Evolutionary conservation across 2,888 invertebrate species (phyloP).

Genomic region (Baccha elongata): DNA sequence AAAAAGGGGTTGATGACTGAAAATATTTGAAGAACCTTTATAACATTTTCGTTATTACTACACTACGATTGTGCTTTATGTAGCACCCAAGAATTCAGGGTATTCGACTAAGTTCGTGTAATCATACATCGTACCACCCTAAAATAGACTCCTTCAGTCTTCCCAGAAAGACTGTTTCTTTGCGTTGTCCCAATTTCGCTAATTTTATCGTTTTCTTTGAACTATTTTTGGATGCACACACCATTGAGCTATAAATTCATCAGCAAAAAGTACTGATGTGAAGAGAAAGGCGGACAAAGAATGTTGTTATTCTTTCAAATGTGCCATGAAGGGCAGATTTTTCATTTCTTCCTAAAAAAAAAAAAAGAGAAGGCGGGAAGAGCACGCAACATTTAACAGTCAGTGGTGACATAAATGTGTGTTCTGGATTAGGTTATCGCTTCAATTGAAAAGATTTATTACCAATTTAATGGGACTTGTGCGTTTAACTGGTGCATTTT

Average conservation of each 20-base stretch:
- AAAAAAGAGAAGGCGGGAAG: conserved; percentile 1
- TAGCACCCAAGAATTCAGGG: conserved; percentile 33
- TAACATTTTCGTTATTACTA: not conserved
- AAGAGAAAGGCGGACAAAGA: conserved; percentile 20
- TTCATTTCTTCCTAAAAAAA: not conserved
- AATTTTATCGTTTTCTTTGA: conserved; percentile 33
- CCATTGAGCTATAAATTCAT: conserved; percentile 24
- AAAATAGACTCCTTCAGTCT: conserved; percentile 44
- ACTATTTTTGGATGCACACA: conserved; percentile 38
- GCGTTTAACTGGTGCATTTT: conserved; percentile 34
- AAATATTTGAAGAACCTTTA: conserved; percentile 29
- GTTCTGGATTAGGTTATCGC: conserved; percentile 62
- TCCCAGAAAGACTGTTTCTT: conserved; percentile 3
- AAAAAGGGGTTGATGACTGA: conserved; percentile 22
- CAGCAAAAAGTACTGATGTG: conserved; percentile 2
- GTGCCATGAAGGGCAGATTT: conserved; percentile 30
- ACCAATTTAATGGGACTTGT: conserved; percentile 60
- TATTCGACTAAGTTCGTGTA: conserved; percentile 35
- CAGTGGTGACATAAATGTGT: conserved; percentile 40
- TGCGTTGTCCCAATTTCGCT: conserved; percentile 54
- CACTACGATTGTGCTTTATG: not conserved
- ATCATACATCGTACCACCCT: conserved; percentile 3
- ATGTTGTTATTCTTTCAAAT: conserved; percentile 35
- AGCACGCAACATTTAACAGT: conserved; percentile 3
- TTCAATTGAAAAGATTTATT: conserved; percentile 59